A percentile compares a stretch with the other conserved stretches of the same genome.
phyloP scores from a whole-genome alignment of 1,140 invertebrate genomes.

The Cotesia chilonis region DNA sequence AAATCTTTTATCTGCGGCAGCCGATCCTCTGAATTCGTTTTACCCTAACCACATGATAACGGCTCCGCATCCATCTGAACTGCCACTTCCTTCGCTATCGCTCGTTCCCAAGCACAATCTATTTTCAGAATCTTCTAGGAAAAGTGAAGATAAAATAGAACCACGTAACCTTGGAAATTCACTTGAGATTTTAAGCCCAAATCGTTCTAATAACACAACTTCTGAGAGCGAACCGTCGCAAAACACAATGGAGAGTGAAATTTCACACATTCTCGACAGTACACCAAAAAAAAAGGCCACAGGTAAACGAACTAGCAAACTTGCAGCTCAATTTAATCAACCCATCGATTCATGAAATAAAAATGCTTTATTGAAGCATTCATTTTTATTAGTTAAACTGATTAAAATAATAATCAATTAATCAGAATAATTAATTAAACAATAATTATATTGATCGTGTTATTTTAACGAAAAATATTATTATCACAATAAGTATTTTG shows the following conservation, averaged over 20 bases:
- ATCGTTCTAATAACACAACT: slow-evolving; percentile 32
- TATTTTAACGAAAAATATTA: too few relatives aligned
- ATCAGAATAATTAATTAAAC: neutral
- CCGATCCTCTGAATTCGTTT: slow-evolving; percentile 60
- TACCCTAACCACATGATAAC: slow-evolving; percentile 52
- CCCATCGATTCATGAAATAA: slow-evolving; percentile 53
- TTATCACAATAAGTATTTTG: too few relatives aligned
- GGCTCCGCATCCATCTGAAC: slow-evolving; percentile 62
- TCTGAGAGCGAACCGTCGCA: slow-evolving; percentile 43
- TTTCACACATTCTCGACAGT: slow-evolving; percentile 43
- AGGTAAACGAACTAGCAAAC: slow-evolving; percentile 54
- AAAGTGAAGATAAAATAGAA: slow-evolving; percentile 12
- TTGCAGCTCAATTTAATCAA: slow-evolving; percentile 63
- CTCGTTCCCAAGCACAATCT: slow-evolving; percentile 50
- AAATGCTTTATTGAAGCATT: neutral
- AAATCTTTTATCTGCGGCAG: slow-evolving; percentile 57
- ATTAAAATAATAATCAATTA: neutral
- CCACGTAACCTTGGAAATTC: slow-evolving; percentile 35
- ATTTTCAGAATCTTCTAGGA: slow-evolving; percentile 37
- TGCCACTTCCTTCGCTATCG: slow-evolving; percentile 59
- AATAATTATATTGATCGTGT: too few relatives aligned
- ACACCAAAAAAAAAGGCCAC: slow-evolving; percentile 56
- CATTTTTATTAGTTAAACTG: neutral
- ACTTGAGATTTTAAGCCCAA: slow-evolving; percentile 36
- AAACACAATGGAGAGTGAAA: neutral